Evolutionary conservation across 2,113 vertebrate genomes (phyloP).

Genomic region (Paradisaea rubra): DNA sequence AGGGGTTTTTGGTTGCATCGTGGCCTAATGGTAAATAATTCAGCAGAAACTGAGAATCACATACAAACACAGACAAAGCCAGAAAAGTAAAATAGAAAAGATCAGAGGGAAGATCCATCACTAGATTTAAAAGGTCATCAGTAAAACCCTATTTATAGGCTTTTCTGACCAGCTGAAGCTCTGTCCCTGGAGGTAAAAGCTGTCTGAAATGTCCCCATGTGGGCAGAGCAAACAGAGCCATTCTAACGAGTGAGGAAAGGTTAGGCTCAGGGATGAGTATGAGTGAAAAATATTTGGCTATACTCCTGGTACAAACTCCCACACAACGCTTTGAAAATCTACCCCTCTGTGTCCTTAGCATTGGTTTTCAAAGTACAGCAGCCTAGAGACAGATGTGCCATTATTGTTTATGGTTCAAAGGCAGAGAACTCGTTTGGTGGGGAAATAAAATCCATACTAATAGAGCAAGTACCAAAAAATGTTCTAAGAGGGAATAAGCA

Average conservation of each 20-base stretch:
- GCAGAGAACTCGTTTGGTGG: constrained; percentile 56
- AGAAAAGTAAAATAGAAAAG: background rate
- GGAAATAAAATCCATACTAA: constrained; percentile 65
- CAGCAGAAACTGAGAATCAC: background rate
- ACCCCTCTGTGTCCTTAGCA: constrained; percentile 27
- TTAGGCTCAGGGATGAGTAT: constrained; percentile 28
- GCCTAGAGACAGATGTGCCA: constrained; percentile 43
- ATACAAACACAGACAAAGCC: background rate
- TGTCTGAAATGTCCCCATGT: background rate
- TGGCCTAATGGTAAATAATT: background rate
- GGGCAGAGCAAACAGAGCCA: constrained; percentile 17
- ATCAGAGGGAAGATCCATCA: background rate
- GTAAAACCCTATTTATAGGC: constrained; percentile 43
- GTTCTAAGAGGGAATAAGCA: constrained; percentile 49
- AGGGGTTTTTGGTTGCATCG: background rate
- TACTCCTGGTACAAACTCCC: constrained; percentile 45
- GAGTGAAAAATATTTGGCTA: constrained; percentile 46
- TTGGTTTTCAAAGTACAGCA: constrained; percentile 50
- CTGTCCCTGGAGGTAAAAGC: background rate
- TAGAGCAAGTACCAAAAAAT: constrained; percentile 59
- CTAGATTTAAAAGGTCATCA: background rate
- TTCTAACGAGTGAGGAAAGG: background rate
- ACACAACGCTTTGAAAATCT: constrained; percentile 4
- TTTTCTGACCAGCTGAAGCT: background rate
- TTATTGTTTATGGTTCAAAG: constrained; percentile 57